These are phyloP conservation scores for Syngnathus acus DNA, from an alignment of 2,797 vertebrate genomes.

Conservation along the genomic window DNA sequence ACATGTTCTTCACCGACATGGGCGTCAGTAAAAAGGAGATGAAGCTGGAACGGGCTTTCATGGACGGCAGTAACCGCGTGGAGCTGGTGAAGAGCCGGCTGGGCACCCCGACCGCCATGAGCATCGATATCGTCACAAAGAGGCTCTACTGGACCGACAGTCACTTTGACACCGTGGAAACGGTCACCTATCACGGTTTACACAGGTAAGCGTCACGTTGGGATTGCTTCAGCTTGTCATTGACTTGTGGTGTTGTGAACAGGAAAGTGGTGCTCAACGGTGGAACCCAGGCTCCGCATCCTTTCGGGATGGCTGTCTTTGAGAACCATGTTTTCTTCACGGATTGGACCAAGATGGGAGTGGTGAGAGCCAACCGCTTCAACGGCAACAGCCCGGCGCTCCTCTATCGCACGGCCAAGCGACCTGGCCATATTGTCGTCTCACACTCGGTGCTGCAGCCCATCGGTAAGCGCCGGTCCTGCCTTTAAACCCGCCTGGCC, in stretches of 20 bases:
- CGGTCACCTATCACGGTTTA: slow-evolving; percentile 65
- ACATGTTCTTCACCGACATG: slow-evolving; percentile 74
- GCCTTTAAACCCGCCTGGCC: not conserved
- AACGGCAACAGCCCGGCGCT: slow-evolving; percentile 56
- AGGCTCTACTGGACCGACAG: slow-evolving; percentile 73
- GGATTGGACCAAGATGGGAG: slow-evolving; percentile 71
- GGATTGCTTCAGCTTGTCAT: not conserved
- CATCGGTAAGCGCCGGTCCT: slow-evolving; percentile 38
- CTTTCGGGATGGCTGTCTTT: slow-evolving; percentile 66
- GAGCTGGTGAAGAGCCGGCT: slow-evolving; percentile 62
- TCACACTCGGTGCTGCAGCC: slow-evolving; percentile 61
- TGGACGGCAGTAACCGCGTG: slow-evolving; percentile 68
- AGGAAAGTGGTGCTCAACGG: slow-evolving; percentile 69
- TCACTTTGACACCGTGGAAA: slow-evolving; percentile 71
- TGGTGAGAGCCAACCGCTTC: slow-evolving; percentile 67
- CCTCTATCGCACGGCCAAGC: slow-evolving; percentile 55
- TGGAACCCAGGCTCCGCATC: slow-evolving; percentile 59
- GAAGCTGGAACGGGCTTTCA: slow-evolving; percentile 69
- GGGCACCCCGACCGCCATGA: slow-evolving; percentile 61
- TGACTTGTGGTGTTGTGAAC: not conserved
- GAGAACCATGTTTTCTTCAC: slow-evolving; percentile 73
- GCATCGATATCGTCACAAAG: slow-evolving; percentile 60
- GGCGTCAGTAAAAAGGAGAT: slow-evolving; percentile 39
- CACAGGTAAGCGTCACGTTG: slow-evolving; percentile 54
- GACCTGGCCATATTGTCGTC: slow-evolving; percentile 60